These are phyloP conservation scores for Bombus waltoni DNA, from an alignment of 1,140 invertebrate species.

Conservation along the genomic window DNA sequence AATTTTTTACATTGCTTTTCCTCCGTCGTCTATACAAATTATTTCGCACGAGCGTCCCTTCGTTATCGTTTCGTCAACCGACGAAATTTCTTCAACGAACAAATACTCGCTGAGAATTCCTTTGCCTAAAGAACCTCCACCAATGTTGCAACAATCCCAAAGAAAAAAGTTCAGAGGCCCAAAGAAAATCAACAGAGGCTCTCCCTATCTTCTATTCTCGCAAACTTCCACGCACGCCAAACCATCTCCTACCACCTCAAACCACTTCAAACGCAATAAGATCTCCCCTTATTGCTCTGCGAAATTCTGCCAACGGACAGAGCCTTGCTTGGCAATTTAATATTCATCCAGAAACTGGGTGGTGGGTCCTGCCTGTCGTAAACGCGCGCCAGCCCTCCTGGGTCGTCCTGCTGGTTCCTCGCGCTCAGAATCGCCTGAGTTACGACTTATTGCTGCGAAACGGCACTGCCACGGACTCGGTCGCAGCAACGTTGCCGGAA, in stretches of 20 bases:
- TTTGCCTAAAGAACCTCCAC: background rate
- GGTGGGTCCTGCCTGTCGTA: background rate
- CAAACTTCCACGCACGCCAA: background rate
- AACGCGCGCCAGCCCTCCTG: conserved; percentile 2
- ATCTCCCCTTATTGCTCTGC: background rate
- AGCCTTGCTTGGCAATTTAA: conserved; percentile 2
- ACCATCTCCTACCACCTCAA: background rate
- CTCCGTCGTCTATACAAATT: no score
- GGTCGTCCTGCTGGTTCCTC: background rate
- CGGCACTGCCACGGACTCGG: background rate
- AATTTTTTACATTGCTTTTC: no score
- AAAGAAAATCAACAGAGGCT: background rate
- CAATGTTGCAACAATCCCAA: background rate
- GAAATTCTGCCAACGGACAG: background rate
- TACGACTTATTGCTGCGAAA: conserved; percentile 46
- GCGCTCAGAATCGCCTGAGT: conserved; percentile 10
- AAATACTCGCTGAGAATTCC: no score
- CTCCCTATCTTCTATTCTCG: background rate
- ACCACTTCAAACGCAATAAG: background rate
- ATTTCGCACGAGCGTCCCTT: no score
- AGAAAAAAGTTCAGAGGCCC: no score
- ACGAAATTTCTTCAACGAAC: no score
- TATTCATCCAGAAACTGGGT: conserved; percentile 20
- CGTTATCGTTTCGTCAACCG: no score
- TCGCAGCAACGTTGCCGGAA: conserved; percentile 31